Base-by-base conservation (phyloP, 1,140 invertebrate species). In the Drosophila athabasca region DNA sequence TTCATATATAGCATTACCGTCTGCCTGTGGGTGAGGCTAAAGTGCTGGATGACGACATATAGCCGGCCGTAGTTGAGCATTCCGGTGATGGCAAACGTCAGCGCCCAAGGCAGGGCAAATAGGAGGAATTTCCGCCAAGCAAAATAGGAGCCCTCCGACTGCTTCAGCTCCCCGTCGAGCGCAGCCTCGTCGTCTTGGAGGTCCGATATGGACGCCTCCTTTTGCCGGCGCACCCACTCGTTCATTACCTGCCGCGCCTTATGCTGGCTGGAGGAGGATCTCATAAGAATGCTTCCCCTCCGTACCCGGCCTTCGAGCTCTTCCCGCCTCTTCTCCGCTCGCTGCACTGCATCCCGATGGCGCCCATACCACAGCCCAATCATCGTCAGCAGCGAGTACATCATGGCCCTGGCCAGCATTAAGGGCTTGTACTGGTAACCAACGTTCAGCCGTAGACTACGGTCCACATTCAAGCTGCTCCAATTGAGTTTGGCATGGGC, bases 41-140 rank as follows among this genome's bases (percentile, higher is more conserved):
- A 83, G 41, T 83, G 76, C 6, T 61, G 58, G 9, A 84, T 67
- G 4, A 83, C 54, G 55, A 84, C 6, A 53, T 83, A 61, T 0
- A 83, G 29, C 2, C 61, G 78, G 1, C 55, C 26, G 6, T 51
- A 75, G 50, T 84, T 79, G 3, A 79, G 35, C 7, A 72, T 13
- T 13, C 51, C 62, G 6, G 64, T 65, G n/a, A 54, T n/a, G 8
- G 76, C 7, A 24, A 64, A 72, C 6, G 71, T 83, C 22, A 53
- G 8, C 3, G 60, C 11, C 80, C 80, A 84, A 2, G 79, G 79
- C 26, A 61, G 3, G 0, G 60, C 24, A 13, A 70, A 83, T 8
- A 41, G 29, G 2, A 46, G 9, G 17, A 75, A 71, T 0, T 17
- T 22, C 2, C 49, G 51, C 19, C 48, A 6, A 6, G 79, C 61